Percentiles rank a stretch among this genome's conserved stretches.
Evolutionary conservation across 2,113 vertebrate species (phyloP).

Genomic region (Ardeotis arabs): DNA sequence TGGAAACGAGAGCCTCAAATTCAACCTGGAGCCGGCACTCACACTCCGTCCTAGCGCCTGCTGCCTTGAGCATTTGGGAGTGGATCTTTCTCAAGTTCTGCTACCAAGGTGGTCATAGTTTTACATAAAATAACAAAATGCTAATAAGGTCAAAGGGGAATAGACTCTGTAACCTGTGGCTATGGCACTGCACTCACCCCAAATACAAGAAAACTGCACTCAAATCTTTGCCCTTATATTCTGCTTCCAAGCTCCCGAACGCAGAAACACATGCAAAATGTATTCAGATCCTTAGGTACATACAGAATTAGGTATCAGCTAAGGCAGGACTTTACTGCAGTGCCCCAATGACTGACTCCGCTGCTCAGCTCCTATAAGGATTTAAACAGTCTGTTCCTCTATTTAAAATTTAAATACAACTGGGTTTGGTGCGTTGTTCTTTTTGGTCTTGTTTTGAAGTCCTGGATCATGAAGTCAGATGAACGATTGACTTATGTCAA

Average conservation of each 20-base stretch:
- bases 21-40: neutral
- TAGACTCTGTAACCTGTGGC: neutral
- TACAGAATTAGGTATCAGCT: neutral
- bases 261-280: neutral
- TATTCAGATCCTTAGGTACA: neutral
- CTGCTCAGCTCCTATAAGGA: neutral
- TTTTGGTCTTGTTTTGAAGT: neutral
- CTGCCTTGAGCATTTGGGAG: neutral
- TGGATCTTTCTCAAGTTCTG: neutral
- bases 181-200: neutral
- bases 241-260: neutral
- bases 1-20: neutral
- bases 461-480: neutral
- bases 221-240: neutral
- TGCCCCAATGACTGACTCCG: neutral
- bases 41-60: fast-evolving
- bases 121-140: neutral
- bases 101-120: neutral
- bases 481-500: fast-evolving
- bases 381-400: neutral
- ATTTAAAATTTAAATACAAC: neutral
- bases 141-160: neutral
- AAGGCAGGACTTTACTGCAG: neutral
- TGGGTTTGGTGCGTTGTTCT: neutral
- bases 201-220: neutral